Conservation (phyloP, 2,888 invertebrate genomes). For the Eumacrocentrus americanus region DNA sequence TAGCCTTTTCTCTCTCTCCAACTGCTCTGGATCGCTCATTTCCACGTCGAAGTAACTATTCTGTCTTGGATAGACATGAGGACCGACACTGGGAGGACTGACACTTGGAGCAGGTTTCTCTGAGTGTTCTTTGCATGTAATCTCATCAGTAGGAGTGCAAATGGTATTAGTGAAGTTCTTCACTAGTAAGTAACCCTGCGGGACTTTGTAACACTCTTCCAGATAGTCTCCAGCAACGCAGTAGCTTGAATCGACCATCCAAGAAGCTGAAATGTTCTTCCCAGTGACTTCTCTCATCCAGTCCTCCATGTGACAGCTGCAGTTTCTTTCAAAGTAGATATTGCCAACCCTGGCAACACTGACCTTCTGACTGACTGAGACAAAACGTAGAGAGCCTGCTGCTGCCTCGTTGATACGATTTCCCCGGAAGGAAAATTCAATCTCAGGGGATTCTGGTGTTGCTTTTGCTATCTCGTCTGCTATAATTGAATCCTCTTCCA, state of each 20-base stretch:
- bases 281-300: constrained; percentile 66
- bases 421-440: constrained; percentile 64
- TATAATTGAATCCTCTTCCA: constrained; percentile 66
- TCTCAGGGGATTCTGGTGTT: constrained; percentile 47
- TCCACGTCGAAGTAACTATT: constrained; percentile 58
- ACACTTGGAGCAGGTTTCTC: constrained; percentile 55
- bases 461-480: constrained; percentile 60
- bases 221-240: constrained; percentile 68
- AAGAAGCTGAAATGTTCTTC: constrained; percentile 62
- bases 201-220: constrained; percentile 70
- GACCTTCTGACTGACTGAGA: constrained; percentile 63
- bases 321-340: constrained; percentile 70
- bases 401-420: constrained; percentile 67
- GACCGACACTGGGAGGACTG: constrained; percentile 57
- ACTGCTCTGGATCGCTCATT: constrained; percentile 56
- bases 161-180: constrained; percentile 69
- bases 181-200: constrained; percentile 69
- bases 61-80: constrained; percentile 54
- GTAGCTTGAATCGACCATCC: constrained; percentile 66
- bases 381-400: constrained; percentile 67
- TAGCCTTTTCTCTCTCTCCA: constrained; percentile 55
- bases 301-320: constrained; percentile 68
- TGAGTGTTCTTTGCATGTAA: constrained; percentile 67
- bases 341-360: constrained; percentile 64
- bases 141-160: constrained; percentile 63